Percentiles rank a stretch among this genome's conserved stretches.
Evolutionary conservation across 2,797 vertebrate species (phyloP).

Genomic region (Protosalanx chinensis): DNA sequence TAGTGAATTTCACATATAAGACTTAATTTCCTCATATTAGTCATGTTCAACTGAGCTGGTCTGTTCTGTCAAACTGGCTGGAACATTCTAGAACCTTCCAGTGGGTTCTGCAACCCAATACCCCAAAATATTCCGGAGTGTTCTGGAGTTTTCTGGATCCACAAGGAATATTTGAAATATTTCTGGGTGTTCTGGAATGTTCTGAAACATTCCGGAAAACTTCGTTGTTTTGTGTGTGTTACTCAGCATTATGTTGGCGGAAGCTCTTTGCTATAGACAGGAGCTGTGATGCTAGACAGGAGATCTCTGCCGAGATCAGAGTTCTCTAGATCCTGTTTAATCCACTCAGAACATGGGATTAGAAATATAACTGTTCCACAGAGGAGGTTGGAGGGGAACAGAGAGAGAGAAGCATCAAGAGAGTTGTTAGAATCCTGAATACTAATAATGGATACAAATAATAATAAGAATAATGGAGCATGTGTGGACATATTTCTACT

Average conservation of each 20-base stretch:
- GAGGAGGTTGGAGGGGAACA: not conserved
- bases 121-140: too few relatives aligned
- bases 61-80: not conserved
- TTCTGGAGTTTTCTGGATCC: too few relatives aligned
- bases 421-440: not conserved
- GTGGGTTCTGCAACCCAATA: not conserved
- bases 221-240: not conserved
- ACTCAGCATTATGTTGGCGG: too few relatives aligned
- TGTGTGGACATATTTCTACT: slow-evolving; percentile 1
- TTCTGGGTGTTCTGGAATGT: slow-evolving; percentile 8
- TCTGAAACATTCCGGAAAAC: not conserved
- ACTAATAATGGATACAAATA: too few relatives aligned
- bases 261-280: too few relatives aligned
- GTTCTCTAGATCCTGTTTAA: not conserved
- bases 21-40: slow-evolving; percentile 29
- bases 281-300: not conserved
- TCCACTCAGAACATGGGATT: slow-evolving; percentile 5
- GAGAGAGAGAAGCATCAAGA: not conserved
- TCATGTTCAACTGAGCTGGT: slow-evolving; percentile 23
- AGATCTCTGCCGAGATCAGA: not conserved
- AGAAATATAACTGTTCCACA: not conserved
- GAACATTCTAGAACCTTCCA: slow-evolving; percentile 7
- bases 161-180: not conserved
- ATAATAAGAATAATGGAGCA: too few relatives aligned
- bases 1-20: slow-evolving; percentile 16